Base-by-base conservation (phyloP, 2,888 invertebrate species). In the Ornithoptera alexandrae region DNA sequence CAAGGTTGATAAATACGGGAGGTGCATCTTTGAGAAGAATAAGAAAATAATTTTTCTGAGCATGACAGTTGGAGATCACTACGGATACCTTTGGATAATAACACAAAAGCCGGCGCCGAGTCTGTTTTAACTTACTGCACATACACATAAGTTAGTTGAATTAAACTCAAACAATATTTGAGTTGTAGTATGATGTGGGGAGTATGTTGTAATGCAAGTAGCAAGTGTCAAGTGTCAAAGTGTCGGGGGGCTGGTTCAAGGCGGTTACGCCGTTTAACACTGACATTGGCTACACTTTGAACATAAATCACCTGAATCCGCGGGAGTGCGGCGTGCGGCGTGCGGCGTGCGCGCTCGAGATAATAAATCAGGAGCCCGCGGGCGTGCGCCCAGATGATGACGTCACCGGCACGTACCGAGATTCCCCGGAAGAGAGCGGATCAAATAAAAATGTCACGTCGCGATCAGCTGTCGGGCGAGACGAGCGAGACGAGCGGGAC, bases 361-460 rank as follows among this genome's bases (percentile, higher is more conserved):
- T 87, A 87, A 92, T 91, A 92, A 91, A 92, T 91, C 89, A 89
- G 86, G 84, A 80, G 81, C 81, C 80, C 79, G 80, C 83, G 78
- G 80, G 85, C 84, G 85, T 83, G 82, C 82, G 83, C 86, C 82
- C 84, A 82, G 87, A 87, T 90, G 87, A 86, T 92, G 92, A 92
- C 92, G 92, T 92, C 92, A 92, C 87, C 79, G 86, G 86, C 88
- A 90, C 65, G 69, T 90, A 89, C 87, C 86, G 90, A 90, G 90
- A 88, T 90, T 89, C 90, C 91, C 92, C 91, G 92, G 91, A 91
- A 92, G 90, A 88, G 89, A 87, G 85, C 82, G 90, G 89, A 90
- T 91, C 87, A 92, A 92, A 92, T 92, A 92, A 91, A 92, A 92
- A 91, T 92, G 92, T 92, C 92, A 92, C 92, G 92, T 92, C 86